Percentiles rank a stretch among this genome's conserved stretches.
phyloP scores from a whole-genome alignment of 2,888 invertebrate genomes.

The Lithophane semibrunnea region DNA sequence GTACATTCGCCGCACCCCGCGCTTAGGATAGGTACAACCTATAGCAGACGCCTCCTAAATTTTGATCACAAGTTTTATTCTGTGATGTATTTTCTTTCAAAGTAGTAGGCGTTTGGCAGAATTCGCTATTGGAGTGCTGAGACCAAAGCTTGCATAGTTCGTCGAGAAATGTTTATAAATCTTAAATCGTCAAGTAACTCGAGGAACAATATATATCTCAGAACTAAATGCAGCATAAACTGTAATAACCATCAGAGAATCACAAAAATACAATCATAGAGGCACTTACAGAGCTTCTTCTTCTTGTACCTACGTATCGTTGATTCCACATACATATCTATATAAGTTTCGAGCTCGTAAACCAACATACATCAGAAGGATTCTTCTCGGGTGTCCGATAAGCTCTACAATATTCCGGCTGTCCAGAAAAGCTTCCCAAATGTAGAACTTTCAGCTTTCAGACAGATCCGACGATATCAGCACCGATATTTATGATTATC shows the following conservation, averaged over 20 bases:
- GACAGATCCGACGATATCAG: background rate
- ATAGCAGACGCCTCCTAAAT: background rate
- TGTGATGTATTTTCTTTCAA: background rate
- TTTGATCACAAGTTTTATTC: background rate
- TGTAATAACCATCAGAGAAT: background rate
- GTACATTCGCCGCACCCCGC: no score
- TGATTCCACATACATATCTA: no score
- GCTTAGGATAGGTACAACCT: no score
- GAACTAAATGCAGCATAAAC: background rate
- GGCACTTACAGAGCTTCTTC: background rate
- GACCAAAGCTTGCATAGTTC: background rate
- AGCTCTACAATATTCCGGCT: no score
- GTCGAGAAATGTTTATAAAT: background rate
- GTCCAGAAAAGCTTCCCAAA: background rate
- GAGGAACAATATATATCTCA: background rate
- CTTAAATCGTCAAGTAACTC: background rate
- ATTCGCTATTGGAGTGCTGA: background rate
- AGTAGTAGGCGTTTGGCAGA: background rate
- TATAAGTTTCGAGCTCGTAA: background rate
- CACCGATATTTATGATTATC: background rate
- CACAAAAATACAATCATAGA: background rate
- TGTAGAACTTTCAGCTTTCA: conserved; percentile 5
- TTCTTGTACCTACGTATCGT: no score
- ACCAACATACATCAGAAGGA: background rate
- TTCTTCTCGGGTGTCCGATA: background rate